phyloP scores from a whole-genome alignment of 2,888 invertebrate genomes.

The Cheilosia vulpina region DNA sequence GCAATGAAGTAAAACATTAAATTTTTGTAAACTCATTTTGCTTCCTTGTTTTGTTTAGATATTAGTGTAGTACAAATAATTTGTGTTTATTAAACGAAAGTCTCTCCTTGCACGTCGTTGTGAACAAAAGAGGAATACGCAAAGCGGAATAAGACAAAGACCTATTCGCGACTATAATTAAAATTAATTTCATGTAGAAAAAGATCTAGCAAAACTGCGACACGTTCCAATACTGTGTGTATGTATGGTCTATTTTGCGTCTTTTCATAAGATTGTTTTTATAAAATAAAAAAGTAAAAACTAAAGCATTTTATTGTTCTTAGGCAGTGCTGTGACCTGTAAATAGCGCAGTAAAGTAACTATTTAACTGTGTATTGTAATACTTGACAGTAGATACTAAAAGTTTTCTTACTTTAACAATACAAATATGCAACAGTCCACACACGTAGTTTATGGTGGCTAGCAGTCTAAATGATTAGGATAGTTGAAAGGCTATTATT shows the following conservation, averaged over 20 bases:
- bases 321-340: conserved; percentile 11
- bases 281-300: conserved; percentile 7
- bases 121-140: conserved; percentile 36
- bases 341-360: conserved; percentile 15
- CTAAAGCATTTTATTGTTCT: conserved; percentile 1
- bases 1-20: neutral
- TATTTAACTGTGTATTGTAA: neutral
- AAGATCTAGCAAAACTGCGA: conserved; percentile 31
- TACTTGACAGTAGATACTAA: neutral
- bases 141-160: conserved; percentile 48
- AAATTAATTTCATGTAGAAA: conserved; percentile 33
- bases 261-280: conserved; percentile 18
- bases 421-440: too few species aligned
- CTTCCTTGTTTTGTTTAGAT: conserved; percentile 24
- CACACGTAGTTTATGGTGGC: too few species aligned
- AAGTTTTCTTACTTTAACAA: neutral
- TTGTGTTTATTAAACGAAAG: neutral
- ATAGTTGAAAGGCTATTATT: too few species aligned
- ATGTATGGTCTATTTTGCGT: conserved; percentile 20
- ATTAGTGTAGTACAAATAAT: conserved; percentile 7
- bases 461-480: too few species aligned
- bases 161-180: conserved; percentile 33
- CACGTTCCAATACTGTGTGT: conserved; percentile 10
- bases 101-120: neutral
- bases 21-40: neutral